Evolutionary conservation across 1,140 invertebrate genomes (phyloP).

Genomic region (Gonioctena quinquepunctata): DNA sequence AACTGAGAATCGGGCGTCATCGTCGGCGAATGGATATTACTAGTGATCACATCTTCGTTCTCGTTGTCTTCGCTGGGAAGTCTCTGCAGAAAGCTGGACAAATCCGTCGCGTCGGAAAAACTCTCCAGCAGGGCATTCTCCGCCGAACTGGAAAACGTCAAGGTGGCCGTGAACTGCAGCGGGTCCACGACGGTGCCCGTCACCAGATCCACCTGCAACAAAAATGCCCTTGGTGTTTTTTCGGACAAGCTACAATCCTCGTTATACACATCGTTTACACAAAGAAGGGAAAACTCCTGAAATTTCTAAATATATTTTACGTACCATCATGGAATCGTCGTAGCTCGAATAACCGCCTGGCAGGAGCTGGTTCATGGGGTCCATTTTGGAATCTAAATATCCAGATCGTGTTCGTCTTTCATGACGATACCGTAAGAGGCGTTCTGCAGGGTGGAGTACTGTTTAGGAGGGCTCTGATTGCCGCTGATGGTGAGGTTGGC

Average conservation of each 20-base stretch:
- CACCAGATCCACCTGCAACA: background rate
- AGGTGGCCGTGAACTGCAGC: slow-evolving; percentile 77
- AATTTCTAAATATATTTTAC: too few relatives aligned
- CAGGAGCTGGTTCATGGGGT: slow-evolving; percentile 63
- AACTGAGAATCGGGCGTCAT: slow-evolving; percentile 64
- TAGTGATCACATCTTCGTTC: slow-evolving; percentile 57
- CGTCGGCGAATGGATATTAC: slow-evolving; percentile 60
- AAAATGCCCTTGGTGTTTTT: too few relatives aligned
- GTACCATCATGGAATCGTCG: slow-evolving; percentile 80
- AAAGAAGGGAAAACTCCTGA: too few relatives aligned
- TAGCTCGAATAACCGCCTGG: slow-evolving; percentile 69
- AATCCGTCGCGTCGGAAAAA: slow-evolving; percentile 73
- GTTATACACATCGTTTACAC: too few relatives aligned
- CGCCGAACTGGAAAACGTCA: slow-evolving; percentile 76
- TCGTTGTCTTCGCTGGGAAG: slow-evolving; percentile 63
- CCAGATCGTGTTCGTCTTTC: slow-evolving; percentile 77
- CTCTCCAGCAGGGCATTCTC: slow-evolving; percentile 75
- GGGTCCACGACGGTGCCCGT: slow-evolving; percentile 62
- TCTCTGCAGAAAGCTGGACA: slow-evolving; percentile 71
- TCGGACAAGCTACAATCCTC: too few relatives aligned
- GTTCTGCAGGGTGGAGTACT: slow-evolving; percentile 81
- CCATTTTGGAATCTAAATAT: slow-evolving; percentile 73
- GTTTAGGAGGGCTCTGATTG: slow-evolving; percentile 58
- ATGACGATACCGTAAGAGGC: slow-evolving; percentile 74
- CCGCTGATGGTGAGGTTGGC: slow-evolving; percentile 59